Evolutionary conservation across 2,797 vertebrate species (phyloP).

Genomic region (Lithobates sylvaticus): DNA sequence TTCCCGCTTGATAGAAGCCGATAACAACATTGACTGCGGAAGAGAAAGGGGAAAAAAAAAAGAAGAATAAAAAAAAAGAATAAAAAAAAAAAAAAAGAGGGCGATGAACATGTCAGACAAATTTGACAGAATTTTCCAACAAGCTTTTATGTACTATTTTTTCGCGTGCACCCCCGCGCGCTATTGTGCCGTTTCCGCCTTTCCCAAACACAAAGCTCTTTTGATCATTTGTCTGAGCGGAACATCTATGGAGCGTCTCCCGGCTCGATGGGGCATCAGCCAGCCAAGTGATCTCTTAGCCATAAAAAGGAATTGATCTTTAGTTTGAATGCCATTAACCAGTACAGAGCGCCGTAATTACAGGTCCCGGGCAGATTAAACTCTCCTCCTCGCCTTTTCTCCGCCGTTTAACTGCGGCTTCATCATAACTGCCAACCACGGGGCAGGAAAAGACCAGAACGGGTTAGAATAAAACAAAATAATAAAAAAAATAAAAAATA

Average conservation of each 20-base stretch:
- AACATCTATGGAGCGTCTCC: constrained; percentile 46
- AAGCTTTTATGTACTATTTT: constrained; percentile 51
- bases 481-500: not conserved
- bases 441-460: not conserved
- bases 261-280: constrained; percentile 40
- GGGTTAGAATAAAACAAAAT: not conserved
- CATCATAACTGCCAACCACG: constrained; percentile 23
- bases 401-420: constrained; percentile 20
- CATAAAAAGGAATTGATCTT: constrained; percentile 53
- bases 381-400: constrained; percentile 50
- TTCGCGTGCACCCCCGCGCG: constrained; percentile 34
- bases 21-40: constrained; percentile 94
- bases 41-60: too few species aligned
- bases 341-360: constrained; percentile 47
- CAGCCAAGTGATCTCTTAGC: constrained; percentile 51
- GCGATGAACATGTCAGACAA: constrained; percentile 60
- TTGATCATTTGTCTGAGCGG: constrained; percentile 55
- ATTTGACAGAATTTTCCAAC: constrained; percentile 32
- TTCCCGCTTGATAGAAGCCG: constrained; percentile 98
- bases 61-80: constrained; percentile 51
- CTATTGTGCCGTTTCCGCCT: constrained; percentile 30
- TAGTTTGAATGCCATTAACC: constrained; percentile 54
- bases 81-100: constrained; percentile 11
- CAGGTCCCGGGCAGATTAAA: constrained; percentile 55
- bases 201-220: constrained; percentile 46